Evolutionary conservation across 2,113 vertebrate species (phyloP), one percentile per base, ranked within the genome.

Genomic region (Ursus arctos): DNA sequence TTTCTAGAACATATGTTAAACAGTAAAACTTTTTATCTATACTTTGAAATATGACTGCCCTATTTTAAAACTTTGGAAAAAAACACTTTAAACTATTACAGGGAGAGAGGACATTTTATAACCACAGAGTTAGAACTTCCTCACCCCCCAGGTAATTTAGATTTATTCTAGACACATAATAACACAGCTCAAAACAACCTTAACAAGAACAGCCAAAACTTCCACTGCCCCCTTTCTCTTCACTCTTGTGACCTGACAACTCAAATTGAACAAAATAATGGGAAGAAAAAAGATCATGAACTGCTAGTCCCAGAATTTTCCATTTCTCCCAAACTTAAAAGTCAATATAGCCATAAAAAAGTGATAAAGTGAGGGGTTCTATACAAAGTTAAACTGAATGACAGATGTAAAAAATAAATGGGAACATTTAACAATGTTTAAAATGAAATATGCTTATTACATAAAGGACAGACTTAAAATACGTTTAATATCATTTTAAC

Each of bases 381-480:
- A 61, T 88, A 92, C 51, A 97, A 94, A 79, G n/a, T 82, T 87
- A 90, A 92, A 94, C 33, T 67, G 63, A 93, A 79, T 71, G 71
- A 93, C 28, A 71, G 63, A 89, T 77, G 15, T 72, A 89, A 86
- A 98, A 90, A 85, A 91, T 28, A 91, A 81, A 81, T 21, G n/a
- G n/a, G 87, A 95, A 94, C 4, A 24, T 40, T 96, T 94, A 96
- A 84, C 69, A 85, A 79, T 77, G 9, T 83, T 96, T 87, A 88
- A 86, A 96, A 96, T 81, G 40, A 96, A 96, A 96, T 96, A 93
- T 59, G 13, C 61, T 40, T 89, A 84, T 65, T 95, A 93, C 5
- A 93, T 87, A 84, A 96, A 94, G 55, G 8, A 96, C 24, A 94
- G 15, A 72, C 28, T 79, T 93, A 61, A 86, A 96, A 92, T 84